phyloP scores from a whole-genome alignment of 2,797 vertebrate species.

The Falco cherrug region DNA sequence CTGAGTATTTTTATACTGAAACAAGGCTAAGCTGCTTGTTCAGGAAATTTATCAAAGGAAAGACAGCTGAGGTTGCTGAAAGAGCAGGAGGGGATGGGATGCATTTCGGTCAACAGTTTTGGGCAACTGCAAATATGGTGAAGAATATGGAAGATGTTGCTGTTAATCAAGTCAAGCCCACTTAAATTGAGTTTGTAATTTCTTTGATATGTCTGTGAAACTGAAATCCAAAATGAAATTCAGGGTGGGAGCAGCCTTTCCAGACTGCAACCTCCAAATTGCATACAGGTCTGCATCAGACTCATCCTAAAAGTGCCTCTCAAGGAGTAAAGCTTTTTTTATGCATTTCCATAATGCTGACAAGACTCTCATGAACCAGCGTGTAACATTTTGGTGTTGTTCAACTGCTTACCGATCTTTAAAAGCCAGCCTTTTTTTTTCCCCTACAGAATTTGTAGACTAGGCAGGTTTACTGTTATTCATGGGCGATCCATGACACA shows the following conservation, averaged over 20 bases:
- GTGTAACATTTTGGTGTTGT: background rate
- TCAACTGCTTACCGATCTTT: background rate
- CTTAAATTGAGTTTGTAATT: background rate
- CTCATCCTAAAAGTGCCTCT: background rate
- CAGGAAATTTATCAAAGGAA: background rate
- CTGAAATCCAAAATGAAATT: background rate
- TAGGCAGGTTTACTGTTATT: background rate
- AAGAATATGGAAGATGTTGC: background rate
- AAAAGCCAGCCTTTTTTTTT: background rate
- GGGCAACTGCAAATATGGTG: background rate
- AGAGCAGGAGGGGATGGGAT: background rate
- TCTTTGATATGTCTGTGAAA: background rate
- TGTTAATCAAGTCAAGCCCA: background rate
- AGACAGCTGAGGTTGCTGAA: background rate
- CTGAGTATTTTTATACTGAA: background rate
- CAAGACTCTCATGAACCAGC: background rate
- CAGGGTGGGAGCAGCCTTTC: background rate
- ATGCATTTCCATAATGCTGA: background rate
- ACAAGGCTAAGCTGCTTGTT: conserved; percentile 9
- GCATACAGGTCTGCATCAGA: background rate
- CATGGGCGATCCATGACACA: background rate
- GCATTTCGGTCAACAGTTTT: background rate
- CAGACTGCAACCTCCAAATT: background rate
- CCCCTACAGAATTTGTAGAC: background rate
- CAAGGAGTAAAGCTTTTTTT: background rate